phyloP scores from a whole-genome alignment of 92 coral and sea anemone genomes.

The Muricea muricata region DNA sequence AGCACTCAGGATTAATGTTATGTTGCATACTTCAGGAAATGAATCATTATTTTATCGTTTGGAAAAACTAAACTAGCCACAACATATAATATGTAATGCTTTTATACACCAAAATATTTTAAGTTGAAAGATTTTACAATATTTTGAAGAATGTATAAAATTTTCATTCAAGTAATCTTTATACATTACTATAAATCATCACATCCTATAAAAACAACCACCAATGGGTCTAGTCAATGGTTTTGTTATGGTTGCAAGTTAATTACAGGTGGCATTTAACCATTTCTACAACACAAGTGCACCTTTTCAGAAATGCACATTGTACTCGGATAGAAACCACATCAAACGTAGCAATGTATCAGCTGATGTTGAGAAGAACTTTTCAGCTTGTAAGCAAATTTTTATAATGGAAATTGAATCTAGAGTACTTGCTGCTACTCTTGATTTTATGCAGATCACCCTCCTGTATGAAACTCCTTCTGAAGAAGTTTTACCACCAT shows the following conservation, averaged over 20 bases:
- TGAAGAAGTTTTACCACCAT: conserved; percentile 1
- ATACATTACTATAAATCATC: too few relatives aligned
- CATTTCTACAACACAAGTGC: conserved; percentile 28
- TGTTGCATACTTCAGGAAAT: too few relatives aligned
- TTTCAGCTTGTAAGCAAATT: conserved; percentile 44
- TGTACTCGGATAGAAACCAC: conserved; percentile 37
- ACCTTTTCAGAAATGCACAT: conserved; percentile 41
- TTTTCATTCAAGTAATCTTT: too few relatives aligned
- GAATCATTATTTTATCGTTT: too few relatives aligned
- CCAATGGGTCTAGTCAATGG: too few relatives aligned
- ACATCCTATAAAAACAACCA: too few relatives aligned
- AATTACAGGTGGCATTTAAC: conserved; percentile 15
- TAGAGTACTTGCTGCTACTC: conserved; percentile 48
- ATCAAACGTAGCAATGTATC: conserved; percentile 54
- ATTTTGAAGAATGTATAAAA: too few relatives aligned
- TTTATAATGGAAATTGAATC: conserved; percentile 47
- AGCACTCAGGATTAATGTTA: conserved; percentile 78
- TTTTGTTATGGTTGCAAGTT: too few relatives aligned
- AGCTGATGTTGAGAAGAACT: conserved; percentile 30
- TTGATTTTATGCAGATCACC: conserved; percentile 33
- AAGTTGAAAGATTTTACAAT: too few relatives aligned
- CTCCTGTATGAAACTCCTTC: conserved; percentile 35
- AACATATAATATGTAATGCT: too few relatives aligned
- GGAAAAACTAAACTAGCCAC: too few relatives aligned
- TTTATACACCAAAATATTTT: too few relatives aligned